Evolutionary conservation across 2,797 vertebrate genomes (phyloP).

Genomic region (Arremon brunneinucha): DNA sequence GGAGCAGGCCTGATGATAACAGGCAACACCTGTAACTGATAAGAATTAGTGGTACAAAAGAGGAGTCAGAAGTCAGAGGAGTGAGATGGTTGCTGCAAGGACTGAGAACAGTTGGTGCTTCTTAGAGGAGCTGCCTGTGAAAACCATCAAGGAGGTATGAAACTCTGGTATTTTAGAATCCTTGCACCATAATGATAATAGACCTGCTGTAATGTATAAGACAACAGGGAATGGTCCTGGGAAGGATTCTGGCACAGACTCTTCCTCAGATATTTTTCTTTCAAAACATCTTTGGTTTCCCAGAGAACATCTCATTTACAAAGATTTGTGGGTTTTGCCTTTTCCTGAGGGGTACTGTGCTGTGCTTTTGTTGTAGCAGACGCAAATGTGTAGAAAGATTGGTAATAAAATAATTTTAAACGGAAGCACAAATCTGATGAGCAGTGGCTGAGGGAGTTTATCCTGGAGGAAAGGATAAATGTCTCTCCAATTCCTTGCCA

Average conservation of each 20-base stretch:
- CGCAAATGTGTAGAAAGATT: not conserved
- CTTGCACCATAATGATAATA: too few species aligned
- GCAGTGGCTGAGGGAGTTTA: fast-evolving
- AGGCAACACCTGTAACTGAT: too few species aligned
- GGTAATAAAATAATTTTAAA: not conserved
- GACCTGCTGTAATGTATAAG: too few species aligned
- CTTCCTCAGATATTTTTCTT: not conserved
- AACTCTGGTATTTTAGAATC: too few species aligned
- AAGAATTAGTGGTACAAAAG: too few species aligned
- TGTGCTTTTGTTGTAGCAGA: not conserved
- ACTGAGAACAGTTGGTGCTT: too few species aligned
- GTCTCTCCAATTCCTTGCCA: not conserved
- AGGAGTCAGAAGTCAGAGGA: too few species aligned
- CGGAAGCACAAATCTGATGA: not conserved
- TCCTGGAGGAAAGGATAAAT: not conserved
- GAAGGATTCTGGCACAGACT: not conserved
- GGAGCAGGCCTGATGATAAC: too few species aligned
- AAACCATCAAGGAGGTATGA: too few species aligned
- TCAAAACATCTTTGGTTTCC: not conserved
- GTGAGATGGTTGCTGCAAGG: too few species aligned
- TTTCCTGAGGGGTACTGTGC: not conserved
- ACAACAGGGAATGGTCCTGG: not conserved
- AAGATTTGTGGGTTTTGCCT: not conserved
- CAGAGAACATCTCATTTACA: not conserved
- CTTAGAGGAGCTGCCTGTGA: too few species aligned